Base-by-base conservation (phyloP, 2,888 invertebrate genomes). In the Holacanthella duospinosa region DNA sequence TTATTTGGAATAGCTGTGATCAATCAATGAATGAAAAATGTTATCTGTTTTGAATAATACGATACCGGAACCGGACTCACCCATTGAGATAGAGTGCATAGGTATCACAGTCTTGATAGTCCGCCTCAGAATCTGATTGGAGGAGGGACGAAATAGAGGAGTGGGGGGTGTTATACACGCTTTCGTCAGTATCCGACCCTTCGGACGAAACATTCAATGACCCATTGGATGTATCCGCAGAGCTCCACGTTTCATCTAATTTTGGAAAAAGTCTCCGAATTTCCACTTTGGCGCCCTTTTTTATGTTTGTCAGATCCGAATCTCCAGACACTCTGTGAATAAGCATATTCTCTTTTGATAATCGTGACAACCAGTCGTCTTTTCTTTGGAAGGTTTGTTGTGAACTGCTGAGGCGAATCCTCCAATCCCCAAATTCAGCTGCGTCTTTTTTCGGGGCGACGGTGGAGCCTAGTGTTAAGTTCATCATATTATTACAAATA, bases 1-100 rank as follows among this genome's bases (percentile, higher is more conserved):
- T n/a, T n/a, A n/a, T n/a, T n/a, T n/a, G n/a, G n/a, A n/a, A n/a
- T n/a, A n/a, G n/a, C n/a, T n/a, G n/a, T n/a, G n/a, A n/a, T n/a
- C n/a, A n/a, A n/a, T n/a, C n/a, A n/a, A n/a, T n/a, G n/a, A n/a
- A n/a, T n/a, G n/a, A n/a, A n/a, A n/a, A n/a, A n/a, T n/a, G 36
- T 9, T 16, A 36, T 9, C 36, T 36, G 36, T 36, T n/a, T n/a
- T 36, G 36, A 36, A 36, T 36, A 9, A 36, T 36, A 36, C 9
- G 36, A 9, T 16, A 36, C 16, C 16, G n/a, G n/a, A 36, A 36
- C 16, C 36, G 16, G 36, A 36, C 76, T 77, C 76, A 88, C 88
- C 88, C 88, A 74, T 86, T 83, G 74, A 87, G 82, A 76, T 84
- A 85, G 65, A 82, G 80, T 63, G 80, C 79, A 21, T 36, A 61